A percentile compares a stretch with the other conserved stretches of the same genome.
phyloP scores from a whole-genome alignment of 1,140 invertebrate genomes.

The Brachionus calyciflorus region DNA sequence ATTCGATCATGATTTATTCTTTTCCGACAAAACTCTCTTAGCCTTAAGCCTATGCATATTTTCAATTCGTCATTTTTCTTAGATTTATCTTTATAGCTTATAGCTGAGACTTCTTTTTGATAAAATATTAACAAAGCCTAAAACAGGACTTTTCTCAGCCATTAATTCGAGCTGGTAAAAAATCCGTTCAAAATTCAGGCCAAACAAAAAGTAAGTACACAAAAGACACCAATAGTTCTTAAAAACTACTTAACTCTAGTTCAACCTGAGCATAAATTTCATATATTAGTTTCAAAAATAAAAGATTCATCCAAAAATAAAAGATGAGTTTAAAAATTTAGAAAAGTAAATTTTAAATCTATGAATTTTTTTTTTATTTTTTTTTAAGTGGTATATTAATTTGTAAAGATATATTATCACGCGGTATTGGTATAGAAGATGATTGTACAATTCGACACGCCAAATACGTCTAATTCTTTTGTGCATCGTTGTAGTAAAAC shows the following conservation, averaged over 20 bases:
- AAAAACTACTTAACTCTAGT: conserved; percentile 79
- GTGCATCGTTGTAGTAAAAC: conserved; percentile 73
- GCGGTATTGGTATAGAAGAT: conserved; percentile 91
- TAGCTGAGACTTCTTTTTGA: too few relatives aligned
- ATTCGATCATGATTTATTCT: too few relatives aligned
- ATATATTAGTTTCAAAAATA: conserved; percentile 67
- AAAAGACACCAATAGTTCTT: conserved; percentile 75
- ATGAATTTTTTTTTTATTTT: not conserved
- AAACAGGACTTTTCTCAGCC: conserved; percentile 95
- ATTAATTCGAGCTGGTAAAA: conserved; percentile 85
- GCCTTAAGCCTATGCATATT: too few relatives aligned
- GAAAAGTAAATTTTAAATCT: conserved; percentile 61
- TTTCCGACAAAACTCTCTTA: too few relatives aligned
- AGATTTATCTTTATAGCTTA: too few relatives aligned
- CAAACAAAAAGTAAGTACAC: conserved; percentile 68
- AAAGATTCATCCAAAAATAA: conserved; percentile 89
- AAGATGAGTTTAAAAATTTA: conserved; percentile 72
- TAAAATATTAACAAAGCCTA: conserved; percentile 82
- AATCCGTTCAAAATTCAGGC: conserved; percentile 89
- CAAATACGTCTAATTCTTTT: conserved; percentile 63
- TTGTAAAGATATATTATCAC: conserved; percentile 86
- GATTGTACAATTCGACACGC: conserved; percentile 96
- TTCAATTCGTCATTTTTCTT: too few relatives aligned
- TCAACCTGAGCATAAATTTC: conserved; percentile 73
- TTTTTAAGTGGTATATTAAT: not conserved